These are phyloP conservation scores for Heliconius hortense DNA, from an alignment of 2,888 invertebrate genomes.

Conservation along the genomic window DNA sequence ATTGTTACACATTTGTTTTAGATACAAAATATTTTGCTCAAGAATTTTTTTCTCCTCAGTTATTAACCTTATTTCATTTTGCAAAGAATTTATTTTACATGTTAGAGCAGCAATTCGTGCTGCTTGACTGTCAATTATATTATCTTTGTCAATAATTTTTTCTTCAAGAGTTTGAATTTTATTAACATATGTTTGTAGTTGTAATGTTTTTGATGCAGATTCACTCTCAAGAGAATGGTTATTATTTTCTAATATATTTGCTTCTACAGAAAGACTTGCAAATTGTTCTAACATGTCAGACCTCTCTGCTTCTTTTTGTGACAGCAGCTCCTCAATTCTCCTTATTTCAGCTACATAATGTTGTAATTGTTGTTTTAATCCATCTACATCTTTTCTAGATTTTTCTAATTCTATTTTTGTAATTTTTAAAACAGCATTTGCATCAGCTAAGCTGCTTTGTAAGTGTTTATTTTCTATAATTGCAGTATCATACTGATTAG, in stretches of 20 bases:
- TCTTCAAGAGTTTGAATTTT: constrained; percentile 84
- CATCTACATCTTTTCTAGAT: constrained; percentile 86
- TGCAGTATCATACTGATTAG: constrained; percentile 82
- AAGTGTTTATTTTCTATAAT: constrained; percentile 86
- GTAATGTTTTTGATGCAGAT: constrained; percentile 85
- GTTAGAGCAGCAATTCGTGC: constrained; percentile 65
- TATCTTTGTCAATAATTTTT: constrained; percentile 78
- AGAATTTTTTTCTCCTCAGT: constrained; percentile 70
- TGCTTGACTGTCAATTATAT: constrained; percentile 66
- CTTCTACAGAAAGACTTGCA: constrained; percentile 88
- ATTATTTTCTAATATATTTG: constrained; percentile 88
- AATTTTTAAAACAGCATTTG: constrained; percentile 83
- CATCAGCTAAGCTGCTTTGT: constrained; percentile 86
- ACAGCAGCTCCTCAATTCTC: constrained; percentile 88
- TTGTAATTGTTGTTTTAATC: constrained; percentile 88
- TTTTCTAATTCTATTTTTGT: constrained; percentile 86
- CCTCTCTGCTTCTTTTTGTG: constrained; percentile 89
- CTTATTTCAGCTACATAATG: constrained; percentile 92
- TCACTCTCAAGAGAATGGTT: constrained; percentile 91
- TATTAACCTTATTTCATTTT: constrained; percentile 73
- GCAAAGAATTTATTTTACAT: constrained; percentile 66
- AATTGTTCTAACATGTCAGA: constrained; percentile 91
- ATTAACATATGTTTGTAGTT: constrained; percentile 74
- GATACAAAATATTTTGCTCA: constrained; percentile 69
- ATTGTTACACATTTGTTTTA: constrained; percentile 74